phyloP scores from a whole-genome alignment of 2,797 vertebrate genomes.

The Chelon auratus region DNA sequence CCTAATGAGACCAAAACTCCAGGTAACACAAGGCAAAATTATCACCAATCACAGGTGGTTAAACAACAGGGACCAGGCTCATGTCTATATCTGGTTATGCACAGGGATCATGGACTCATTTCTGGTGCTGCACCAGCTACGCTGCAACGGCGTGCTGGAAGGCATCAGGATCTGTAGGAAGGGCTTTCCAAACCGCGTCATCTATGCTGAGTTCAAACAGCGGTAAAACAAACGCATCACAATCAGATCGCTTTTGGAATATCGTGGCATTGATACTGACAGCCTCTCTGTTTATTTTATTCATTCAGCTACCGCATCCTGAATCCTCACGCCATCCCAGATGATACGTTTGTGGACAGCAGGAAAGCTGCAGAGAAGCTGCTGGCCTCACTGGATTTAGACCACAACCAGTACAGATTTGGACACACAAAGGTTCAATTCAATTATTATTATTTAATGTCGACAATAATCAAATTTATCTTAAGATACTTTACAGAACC shows the following conservation, averaged over 20 bases:
- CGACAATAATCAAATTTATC: no score
- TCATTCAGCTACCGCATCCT: slow-evolving; percentile 90
- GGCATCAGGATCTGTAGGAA: slow-evolving; percentile 96
- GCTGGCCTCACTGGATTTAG: slow-evolving; percentile 89
- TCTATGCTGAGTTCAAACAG: slow-evolving; percentile 93
- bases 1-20: slow-evolving; percentile 95
- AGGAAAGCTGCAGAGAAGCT: slow-evolving; percentile 94
- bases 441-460: no score
- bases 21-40: slow-evolving; percentile 79
- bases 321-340: slow-evolving; percentile 92
- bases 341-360: slow-evolving; percentile 94
- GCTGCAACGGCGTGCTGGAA: slow-evolving; percentile 93
- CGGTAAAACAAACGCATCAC: slow-evolving; percentile 77
- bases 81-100: slow-evolving; percentile 11
- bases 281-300: not conserved
- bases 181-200: slow-evolving; percentile 93
- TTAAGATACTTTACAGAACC: no score
- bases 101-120: slow-evolving; percentile 93
- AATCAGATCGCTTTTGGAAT: not conserved
- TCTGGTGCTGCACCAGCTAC: slow-evolving; percentile 92
- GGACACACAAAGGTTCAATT: slow-evolving; percentile 91
- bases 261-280: not conserved
- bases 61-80: not conserved
- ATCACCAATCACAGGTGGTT: not conserved
- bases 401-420: slow-evolving; percentile 91